These are phyloP conservation scores for Sturnus vulgaris DNA, from an alignment of 2,113 vertebrate species.

Conservation along the genomic window DNA sequence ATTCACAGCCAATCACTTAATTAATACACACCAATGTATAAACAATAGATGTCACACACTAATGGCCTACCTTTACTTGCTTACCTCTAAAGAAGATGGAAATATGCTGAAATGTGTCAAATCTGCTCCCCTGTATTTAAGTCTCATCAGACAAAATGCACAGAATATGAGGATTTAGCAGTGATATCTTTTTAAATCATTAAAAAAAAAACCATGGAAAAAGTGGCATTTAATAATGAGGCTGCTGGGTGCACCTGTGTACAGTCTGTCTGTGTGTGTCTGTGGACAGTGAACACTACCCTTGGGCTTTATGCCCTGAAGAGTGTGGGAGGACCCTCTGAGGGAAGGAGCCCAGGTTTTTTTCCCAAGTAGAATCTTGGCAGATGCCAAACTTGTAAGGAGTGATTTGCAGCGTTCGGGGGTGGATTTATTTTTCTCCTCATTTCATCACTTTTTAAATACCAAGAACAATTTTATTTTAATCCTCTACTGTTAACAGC, in stretches of 20 bases:
- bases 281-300: neutral
- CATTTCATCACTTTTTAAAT: slow-evolving; percentile 47
- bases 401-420: slow-evolving; percentile 16
- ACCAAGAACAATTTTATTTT: slow-evolving; percentile 60
- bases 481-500: slow-evolving; percentile 39
- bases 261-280: neutral
- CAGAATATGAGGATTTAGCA: neutral
- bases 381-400: slow-evolving; percentile 1
- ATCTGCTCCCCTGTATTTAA: neutral
- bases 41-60: neutral
- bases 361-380: neutral
- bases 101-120: neutral
- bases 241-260: neutral
- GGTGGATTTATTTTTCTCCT: slow-evolving; percentile 61
- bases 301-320: neutral
- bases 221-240: neutral
- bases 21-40: neutral
- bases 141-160: neutral
- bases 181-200: neutral
- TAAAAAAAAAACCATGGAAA: neutral
- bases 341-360: neutral
- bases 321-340: neutral
- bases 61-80: neutral
- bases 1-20: neutral
- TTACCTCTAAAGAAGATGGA: neutral